phyloP scores from a whole-genome alignment of 2,888 invertebrate species.

The Caenorhabditis angaria region DNA sequence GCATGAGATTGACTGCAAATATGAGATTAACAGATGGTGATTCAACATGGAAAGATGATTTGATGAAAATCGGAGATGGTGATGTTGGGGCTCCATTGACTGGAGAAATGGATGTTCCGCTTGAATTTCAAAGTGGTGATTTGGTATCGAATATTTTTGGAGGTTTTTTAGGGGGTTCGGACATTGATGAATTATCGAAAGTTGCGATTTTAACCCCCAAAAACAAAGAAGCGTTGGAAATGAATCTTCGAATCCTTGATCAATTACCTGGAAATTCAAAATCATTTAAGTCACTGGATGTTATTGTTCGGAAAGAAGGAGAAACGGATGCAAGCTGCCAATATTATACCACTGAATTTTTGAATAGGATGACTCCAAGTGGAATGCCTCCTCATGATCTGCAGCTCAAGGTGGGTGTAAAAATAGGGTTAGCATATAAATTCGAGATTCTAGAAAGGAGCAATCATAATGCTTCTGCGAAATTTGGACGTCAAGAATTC shows the following conservation, averaged over 20 bases:
- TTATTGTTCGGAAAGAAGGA: background rate
- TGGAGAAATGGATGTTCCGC: background rate
- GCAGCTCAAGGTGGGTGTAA: no score
- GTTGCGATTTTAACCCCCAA: slow-evolving; percentile 12
- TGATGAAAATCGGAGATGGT: slow-evolving; percentile 27
- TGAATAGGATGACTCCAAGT: slow-evolving; percentile 6
- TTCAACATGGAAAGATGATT: slow-evolving; percentile 13
- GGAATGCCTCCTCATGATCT: slow-evolving; percentile 12
- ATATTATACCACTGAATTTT: slow-evolving; percentile 12
- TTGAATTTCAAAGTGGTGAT: background rate
- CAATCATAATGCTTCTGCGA: slow-evolving; percentile 20
- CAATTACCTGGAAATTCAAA: background rate
- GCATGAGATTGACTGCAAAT: slow-evolving; percentile 13
- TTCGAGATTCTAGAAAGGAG: slow-evolving; percentile 6
- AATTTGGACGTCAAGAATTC: slow-evolving; percentile 15
- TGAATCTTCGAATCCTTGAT: slow-evolving; percentile 9
- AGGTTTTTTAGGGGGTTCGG: background rate
- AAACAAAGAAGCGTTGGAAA: slow-evolving; percentile 9
- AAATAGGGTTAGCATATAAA: no score
- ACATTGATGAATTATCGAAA: slow-evolving; percentile 1
- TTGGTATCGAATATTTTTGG: slow-evolving; percentile 12
- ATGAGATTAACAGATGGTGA: slow-evolving; percentile 11
- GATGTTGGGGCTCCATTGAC: background rate
- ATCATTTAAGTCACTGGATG: background rate
- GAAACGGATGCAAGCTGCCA: background rate